Base-by-base conservation (phyloP, 1,140 invertebrate genomes). In the Mamestra configurata region DNA sequence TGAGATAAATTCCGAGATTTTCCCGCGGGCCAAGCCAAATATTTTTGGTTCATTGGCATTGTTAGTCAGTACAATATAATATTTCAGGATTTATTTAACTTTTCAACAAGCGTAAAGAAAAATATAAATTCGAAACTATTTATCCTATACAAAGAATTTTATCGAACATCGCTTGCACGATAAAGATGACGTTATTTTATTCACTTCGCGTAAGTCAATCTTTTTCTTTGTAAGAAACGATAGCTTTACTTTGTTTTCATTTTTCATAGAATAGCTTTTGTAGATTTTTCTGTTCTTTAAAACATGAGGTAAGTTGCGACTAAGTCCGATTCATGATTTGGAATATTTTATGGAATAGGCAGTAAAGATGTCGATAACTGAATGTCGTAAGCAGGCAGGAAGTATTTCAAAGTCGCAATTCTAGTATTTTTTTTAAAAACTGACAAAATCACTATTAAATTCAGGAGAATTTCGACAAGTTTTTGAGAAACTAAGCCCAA, bases 271-370 rank as follows among this genome's bases (percentile, higher is more conserved):
- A 70, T 49, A 15, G 40, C 40, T 27, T 24, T 20, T n/a, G 40
- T 24, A 20, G 35, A 13, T 27, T 70, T 70, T 49, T 70, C 64
- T 70, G 22, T 49, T 64, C 59, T 64, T 70, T 70, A 27, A 70
- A 70, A 70, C 66, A 70, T 70, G 37, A 70, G 22, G 22, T 18
- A 27, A 70, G 37, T 70, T 70, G 6, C 37, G 20, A 46, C 40
- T 27, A 70, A 49, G 64, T 68, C 46, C 24, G 11, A 43, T 11
- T 24, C 18, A 68, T 68, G n/a, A 46, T 24, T 46, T 24, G 66
- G 0, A 66, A 66, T 66, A 66, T n/a, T 18, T 40, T 22, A 40
- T 22, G 35, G 24, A 31, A 15, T 46, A 37, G 27, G n/a, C 15
- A 70, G 20, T 70, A 49, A 70, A 70, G 13, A 70, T 70, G 22